Evolutionary conservation across 2,113 vertebrate genomes (phyloP), one percentile per base, ranked within the genome.

Genomic region (Malurus alboscapulatus): DNA sequence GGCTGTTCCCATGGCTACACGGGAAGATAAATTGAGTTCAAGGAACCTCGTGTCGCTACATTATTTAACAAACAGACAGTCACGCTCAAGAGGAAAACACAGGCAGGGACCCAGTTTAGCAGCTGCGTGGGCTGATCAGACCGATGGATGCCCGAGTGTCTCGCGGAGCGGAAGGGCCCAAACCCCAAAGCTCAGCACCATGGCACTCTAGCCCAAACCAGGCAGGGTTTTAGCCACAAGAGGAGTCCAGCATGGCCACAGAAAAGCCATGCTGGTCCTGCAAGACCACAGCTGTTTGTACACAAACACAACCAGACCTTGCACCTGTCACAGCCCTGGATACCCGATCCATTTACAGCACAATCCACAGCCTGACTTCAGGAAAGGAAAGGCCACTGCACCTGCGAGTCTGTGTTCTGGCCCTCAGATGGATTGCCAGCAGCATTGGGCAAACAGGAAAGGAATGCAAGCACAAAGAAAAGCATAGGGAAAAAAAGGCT

Each of bases 41-140:
- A 84, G 57, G 73, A 92, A 93, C 69, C 65, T 95, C 54, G 44
- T 65, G 68, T 88, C 27, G 65, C 80, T 92, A 22, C 83, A 90
- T 90, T 94, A 96, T 96, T 96, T 94, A 96, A 90, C 83, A 94
- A 93, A 93, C 69, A 94, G 91, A 73, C 68, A 71, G 92, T 80
- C 4, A 6, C 34, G 15, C 61, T 77, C 57, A 3, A 26, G 75
- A 93, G 63, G 68, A 91, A 90, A 88, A 65, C 34, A 44, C 72
- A 84, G 67, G 68, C 84, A 73, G 55, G 55, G 72, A 77, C 91
- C 59, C 73, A 92, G 88, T 88, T 93, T 91, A 93, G 80, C 80
- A 74, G 89, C 84, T 74, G 76, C 2, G 7, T 90, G 83, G 91
- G 83, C 47, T 30, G 34, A 29, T 47, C 55, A 50, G 73, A 26